A percentile compares a stretch with the other conserved stretches of the same genome.
These are phyloP conservation scores for Pangasianodon hypophthalmus DNA, from an alignment of 2,113 vertebrate species.

Conservation along the genomic window DNA sequence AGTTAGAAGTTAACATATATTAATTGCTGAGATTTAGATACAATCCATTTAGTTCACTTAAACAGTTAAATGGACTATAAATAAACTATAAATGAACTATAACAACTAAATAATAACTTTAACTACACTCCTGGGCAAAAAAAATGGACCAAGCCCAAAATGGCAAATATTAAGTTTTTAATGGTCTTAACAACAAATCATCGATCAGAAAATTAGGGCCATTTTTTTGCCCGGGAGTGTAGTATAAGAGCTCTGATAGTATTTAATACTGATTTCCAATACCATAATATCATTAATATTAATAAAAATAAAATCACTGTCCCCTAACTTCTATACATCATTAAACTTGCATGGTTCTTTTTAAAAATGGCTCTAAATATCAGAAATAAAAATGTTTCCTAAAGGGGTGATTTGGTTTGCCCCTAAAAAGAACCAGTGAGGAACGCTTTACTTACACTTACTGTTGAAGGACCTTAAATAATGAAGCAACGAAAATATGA, in stretches of 20 bases:
- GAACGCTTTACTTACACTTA: background rate
- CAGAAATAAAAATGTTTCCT: background rate
- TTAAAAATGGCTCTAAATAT: background rate
- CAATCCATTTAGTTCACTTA: background rate
- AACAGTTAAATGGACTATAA: background rate
- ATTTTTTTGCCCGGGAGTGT: too few relatives aligned
- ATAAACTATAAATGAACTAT: background rate
- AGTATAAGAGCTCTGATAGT: background rate
- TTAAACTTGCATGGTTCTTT: background rate
- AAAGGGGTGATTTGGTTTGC: background rate
- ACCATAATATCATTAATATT: background rate
- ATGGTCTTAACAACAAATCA: too few relatives aligned
- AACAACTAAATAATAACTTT: background rate
- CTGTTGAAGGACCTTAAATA: background rate
- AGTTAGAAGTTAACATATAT: background rate
- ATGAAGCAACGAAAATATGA: background rate
- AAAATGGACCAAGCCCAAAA: too few relatives aligned
- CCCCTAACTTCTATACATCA: background rate
- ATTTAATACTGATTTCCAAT: background rate
- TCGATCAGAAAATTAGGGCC: too few relatives aligned
- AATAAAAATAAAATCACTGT: background rate
- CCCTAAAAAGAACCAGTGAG: background rate
- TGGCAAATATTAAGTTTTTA: too few relatives aligned
- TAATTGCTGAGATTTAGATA: background rate
- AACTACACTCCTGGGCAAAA: background rate